Evolutionary conservation across 2,113 vertebrate genomes (phyloP).

Genomic region (Sprattus sprattus): DNA sequence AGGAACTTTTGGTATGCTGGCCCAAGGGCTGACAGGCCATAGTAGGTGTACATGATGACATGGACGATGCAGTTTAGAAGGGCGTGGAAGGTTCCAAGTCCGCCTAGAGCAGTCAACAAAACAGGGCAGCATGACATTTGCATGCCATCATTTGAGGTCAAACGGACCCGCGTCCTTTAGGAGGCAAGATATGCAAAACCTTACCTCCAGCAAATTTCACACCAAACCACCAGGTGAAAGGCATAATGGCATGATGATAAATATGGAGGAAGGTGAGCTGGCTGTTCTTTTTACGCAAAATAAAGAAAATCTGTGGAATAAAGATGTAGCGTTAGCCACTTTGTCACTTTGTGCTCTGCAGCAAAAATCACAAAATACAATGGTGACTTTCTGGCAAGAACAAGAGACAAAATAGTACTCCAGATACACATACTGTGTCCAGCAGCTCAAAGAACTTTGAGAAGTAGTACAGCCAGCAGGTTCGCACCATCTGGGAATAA

Average conservation of each 20-base stretch:
- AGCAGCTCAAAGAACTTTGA: slow-evolving; percentile 97
- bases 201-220: slow-evolving; percentile 94
- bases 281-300: slow-evolving; percentile 92
- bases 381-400: not conserved
- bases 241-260: slow-evolving; percentile 97
- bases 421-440: slow-evolving; percentile 87
- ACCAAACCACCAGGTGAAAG: slow-evolving; percentile 99
- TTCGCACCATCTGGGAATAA: slow-evolving; percentile 82
- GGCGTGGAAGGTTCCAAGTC: slow-evolving; percentile 94
- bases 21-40: slow-evolving; percentile 89
- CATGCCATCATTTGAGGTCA: not conserved
- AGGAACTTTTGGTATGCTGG: slow-evolving; percentile 88
- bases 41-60: slow-evolving; percentile 94
- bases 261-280: slow-evolving; percentile 97
- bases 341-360: not conserved
- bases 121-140: not conserved
- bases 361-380: not conserved
- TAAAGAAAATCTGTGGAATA: slow-evolving; percentile 87
- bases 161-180: not conserved
- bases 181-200: not conserved
- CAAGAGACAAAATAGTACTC: not conserved
- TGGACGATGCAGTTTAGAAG: slow-evolving; percentile 91
- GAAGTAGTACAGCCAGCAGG: slow-evolving; percentile 95
- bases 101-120: slow-evolving; percentile 72
- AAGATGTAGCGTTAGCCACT: slow-evolving; percentile 26